Evolutionary conservation across 2,797 vertebrate species (phyloP).

Genomic region (Psittacula derbiana): DNA sequence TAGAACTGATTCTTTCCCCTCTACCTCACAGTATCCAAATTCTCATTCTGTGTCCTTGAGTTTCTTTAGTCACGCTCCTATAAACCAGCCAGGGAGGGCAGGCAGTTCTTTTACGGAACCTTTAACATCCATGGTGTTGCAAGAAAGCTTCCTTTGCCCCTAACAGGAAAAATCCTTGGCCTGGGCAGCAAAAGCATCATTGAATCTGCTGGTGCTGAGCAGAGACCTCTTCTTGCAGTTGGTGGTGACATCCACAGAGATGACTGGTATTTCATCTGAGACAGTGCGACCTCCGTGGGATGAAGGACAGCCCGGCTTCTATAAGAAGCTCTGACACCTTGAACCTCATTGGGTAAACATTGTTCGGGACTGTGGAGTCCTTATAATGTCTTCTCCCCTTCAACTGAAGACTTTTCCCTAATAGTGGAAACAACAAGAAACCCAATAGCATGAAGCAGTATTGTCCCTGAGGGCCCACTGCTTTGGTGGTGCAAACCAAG

Average conservation of each 20-base stretch:
- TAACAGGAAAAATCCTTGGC: not conserved
- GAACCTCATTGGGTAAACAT: not conserved
- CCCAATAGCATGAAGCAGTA: not conserved
- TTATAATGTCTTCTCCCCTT: not conserved
- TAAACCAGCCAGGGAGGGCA: not conserved
- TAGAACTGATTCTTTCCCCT: not conserved
- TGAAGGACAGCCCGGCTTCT: not conserved
- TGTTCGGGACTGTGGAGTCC: not conserved
- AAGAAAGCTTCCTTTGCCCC: not conserved
- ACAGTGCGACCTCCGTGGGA: not conserved
- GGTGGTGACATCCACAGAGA: not conserved
- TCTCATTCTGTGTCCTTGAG: not conserved
- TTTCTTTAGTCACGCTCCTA: not conserved
- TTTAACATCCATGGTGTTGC: not conserved
- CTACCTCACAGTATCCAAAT: not conserved
- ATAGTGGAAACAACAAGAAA: not conserved
- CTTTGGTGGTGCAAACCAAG: not conserved
- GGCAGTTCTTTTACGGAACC: not conserved
- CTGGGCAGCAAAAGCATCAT: not conserved
- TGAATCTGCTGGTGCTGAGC: not conserved
- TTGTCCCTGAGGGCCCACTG: not conserved
- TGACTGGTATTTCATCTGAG: not conserved
- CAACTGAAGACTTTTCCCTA: not conserved
- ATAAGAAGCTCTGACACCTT: not conserved
- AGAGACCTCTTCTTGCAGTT: not conserved